A percentile compares a stretch with the other conserved stretches of the same genome.
These are phyloP conservation scores for Onychomys torridus DNA, from an alignment of 2,797 vertebrate genomes.

Conservation along the genomic window DNA sequence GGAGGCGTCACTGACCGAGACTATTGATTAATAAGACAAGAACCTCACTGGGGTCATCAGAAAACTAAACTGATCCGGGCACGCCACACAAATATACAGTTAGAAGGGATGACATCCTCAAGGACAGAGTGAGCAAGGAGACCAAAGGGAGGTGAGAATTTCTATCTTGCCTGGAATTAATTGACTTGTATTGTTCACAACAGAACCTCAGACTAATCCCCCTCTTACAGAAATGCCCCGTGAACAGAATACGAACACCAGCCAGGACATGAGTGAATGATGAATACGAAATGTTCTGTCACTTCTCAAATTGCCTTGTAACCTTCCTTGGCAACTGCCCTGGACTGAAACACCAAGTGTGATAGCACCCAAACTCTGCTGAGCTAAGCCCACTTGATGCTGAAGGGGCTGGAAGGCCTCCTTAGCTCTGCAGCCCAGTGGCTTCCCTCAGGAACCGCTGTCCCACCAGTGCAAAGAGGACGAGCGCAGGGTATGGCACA, in stretches of 20 bases:
- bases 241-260: constrained; percentile 53
- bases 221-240: constrained; percentile 69
- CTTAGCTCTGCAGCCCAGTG: not conserved
- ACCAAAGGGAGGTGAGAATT: not conserved
- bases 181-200: constrained; percentile 56
- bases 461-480: constrained; percentile 41
- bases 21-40: constrained; percentile 78
- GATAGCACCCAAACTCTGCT: not conserved
- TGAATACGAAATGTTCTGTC: not conserved
- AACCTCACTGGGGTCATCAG: constrained; percentile 58
- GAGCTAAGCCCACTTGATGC: not conserved
- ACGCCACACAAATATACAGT: not conserved
- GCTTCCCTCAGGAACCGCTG: constrained; percentile 29
- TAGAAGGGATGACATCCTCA: constrained; percentile 45
- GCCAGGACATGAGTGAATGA: constrained; percentile 59
- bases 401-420: not conserved
- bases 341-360: constrained; percentile 44
- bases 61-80: constrained; percentile 55
- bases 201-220: constrained; percentile 66
- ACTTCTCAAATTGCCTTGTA: not conserved
- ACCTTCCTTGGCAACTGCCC: constrained; percentile 26
- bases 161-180: constrained; percentile 58
- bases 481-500: constrained; percentile 27
- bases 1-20: constrained; percentile 61
- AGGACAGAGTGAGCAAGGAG: constrained; percentile 55